Evolutionary conservation across 2,797 vertebrate genomes (phyloP).

Genomic region (Halcyon smyrnensis): DNA sequence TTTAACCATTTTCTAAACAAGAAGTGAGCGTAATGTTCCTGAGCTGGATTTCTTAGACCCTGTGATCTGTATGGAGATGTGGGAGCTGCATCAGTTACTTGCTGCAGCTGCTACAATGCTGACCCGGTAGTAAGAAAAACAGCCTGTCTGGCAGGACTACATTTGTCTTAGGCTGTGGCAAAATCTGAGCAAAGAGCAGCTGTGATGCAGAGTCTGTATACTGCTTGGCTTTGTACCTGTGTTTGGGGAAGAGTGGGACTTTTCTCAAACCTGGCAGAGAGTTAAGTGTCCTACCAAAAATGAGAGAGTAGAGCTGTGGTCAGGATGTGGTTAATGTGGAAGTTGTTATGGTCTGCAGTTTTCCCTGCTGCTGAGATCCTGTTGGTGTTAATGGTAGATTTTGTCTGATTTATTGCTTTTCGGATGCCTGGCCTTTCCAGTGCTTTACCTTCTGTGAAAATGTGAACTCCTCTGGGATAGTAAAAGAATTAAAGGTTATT

Average conservation of each 20-base stretch:
- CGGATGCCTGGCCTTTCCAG: background rate
- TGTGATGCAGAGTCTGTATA: background rate
- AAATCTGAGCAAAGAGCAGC: background rate
- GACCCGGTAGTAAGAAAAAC: background rate
- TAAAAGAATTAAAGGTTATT: background rate
- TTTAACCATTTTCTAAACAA: background rate
- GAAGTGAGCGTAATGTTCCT: background rate
- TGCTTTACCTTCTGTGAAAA: background rate
- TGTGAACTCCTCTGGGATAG: background rate
- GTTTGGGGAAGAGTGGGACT: background rate
- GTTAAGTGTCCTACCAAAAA: background rate
- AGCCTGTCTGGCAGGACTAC: background rate
- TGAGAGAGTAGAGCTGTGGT: background rate
- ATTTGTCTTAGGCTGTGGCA: background rate
- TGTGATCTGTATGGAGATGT: rapidly evolving
- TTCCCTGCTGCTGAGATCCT: background rate
- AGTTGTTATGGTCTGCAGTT: background rate
- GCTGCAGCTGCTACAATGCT: background rate
- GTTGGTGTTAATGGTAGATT: background rate
- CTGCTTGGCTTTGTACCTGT: background rate
- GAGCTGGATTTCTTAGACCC: background rate
- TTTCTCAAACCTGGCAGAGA: background rate
- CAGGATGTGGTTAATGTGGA: constrained; percentile 46
- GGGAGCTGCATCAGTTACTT: background rate
- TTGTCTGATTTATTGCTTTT: background rate